Base-by-base conservation (phyloP, 2,888 invertebrate genomes). In the Monochamus alternatus region DNA sequence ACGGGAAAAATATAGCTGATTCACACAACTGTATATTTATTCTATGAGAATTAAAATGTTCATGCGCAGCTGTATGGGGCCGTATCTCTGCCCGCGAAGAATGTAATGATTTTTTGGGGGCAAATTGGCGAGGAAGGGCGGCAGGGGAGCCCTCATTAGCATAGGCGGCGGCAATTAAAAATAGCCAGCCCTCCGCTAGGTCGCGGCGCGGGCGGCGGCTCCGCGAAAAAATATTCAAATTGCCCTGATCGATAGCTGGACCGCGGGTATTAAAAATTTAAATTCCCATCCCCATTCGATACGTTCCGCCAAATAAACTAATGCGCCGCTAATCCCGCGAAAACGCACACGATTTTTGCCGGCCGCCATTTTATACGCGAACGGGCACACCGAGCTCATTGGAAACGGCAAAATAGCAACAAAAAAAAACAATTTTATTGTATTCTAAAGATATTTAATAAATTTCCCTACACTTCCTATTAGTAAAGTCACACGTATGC, bases 51-150 rank as follows among this genome's bases (percentile, higher is more conserved):
- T 89, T 89, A 89, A 89, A 88, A 89, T 88, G 89, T 89, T 87
- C 88, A 88, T 88, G 89, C 89, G 89, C 85, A 82, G 81, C 82
- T 55, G 55, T 14, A 55, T 55, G 55, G 55, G 55, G 55, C 55
- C 55, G 55, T 55, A 55, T 55, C 55, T 55, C 55, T 55, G 55
- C 55, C 47, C 55, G 55, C 55, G 55, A 55, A 55, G 55, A 55
- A 55, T 55, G 55, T 55, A 94, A 94, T 94, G 94, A 94, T 94
- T 94, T 94, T 94, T 94, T 94, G 94, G 94, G 93, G 93, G 93
- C 93, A 93, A 93, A 93, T 93, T 93, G 86, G 87, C 78, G 82
- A 78, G 69, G 85, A 83, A 80, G 83, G 84, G 80, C 79, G 90
- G 90, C 74, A 88, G 90, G 87, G 88, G 90, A 88, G 85, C 77